Percentiles rank a stretch among this genome's conserved stretches.
These are phyloP conservation scores for Glyphotaelius pellucidus DNA, from an alignment of 2,888 invertebrate species.

Conservation along the genomic window DNA sequence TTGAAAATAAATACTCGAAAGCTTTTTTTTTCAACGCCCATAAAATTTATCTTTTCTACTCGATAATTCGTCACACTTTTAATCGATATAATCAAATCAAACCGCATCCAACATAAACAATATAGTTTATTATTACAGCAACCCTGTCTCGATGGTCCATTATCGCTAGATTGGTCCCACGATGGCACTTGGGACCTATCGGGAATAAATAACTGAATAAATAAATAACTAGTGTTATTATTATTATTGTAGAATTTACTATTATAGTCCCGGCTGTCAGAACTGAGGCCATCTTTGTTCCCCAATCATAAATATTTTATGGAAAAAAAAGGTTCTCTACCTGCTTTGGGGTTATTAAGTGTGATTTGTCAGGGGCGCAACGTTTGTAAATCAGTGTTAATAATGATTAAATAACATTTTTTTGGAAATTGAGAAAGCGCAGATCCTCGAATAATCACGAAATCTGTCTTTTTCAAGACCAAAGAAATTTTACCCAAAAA, in stretches of 20 bases:
- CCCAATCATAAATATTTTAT: constrained; percentile 61
- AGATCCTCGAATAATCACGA: no score
- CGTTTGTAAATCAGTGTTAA: neutral
- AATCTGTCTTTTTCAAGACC: no score
- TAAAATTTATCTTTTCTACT: no score
- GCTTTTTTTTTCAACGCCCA: no score
- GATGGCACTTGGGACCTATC: neutral
- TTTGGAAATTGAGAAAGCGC: no score
- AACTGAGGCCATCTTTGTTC: constrained; percentile 63
- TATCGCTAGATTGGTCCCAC: neutral
- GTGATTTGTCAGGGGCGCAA: constrained; percentile 40
- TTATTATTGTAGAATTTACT: neutral
- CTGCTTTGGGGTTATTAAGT: constrained; percentile 56
- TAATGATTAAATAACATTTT: no score
- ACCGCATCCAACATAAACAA: neutral
- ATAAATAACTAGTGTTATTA: neutral
- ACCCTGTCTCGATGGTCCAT: neutral
- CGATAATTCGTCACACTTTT: neutral
- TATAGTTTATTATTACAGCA: neutral
- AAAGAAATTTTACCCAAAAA: no score
- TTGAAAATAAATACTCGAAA: neutral
- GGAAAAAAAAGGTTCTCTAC: constrained; percentile 64
- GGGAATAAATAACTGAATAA: neutral
- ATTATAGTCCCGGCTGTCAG: constrained; percentile 57
- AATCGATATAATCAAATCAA: neutral